Evolutionary conservation across 2,113 vertebrate species (phyloP).

Genomic region (Pseudolaguvia tuberculata): DNA sequence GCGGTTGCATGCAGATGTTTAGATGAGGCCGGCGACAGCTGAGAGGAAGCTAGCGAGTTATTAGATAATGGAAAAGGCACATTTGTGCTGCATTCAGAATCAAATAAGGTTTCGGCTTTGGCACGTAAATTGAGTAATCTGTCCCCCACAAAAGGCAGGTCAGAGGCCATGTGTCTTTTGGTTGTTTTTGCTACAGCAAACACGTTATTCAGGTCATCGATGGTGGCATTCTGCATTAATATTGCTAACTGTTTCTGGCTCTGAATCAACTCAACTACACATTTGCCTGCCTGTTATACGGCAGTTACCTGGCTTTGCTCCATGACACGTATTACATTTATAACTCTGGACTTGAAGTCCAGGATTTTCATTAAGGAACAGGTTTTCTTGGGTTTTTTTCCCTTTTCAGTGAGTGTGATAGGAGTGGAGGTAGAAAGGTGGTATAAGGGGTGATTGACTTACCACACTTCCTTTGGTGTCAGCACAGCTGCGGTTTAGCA

Average conservation of each 20-base stretch:
- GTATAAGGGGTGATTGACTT: constrained; percentile 24
- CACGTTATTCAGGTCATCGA: background rate
- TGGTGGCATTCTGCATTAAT: background rate
- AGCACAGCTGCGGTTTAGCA: constrained; percentile 41
- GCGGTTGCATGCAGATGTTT: constrained; percentile 40
- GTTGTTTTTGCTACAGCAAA: constrained; percentile 2
- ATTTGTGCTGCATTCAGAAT: constrained; percentile 33
- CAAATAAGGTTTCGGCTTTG: constrained; percentile 36
- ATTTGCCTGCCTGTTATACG: background rate
- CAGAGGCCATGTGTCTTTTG: constrained; percentile 10
- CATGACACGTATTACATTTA: background rate
- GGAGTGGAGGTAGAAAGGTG: constrained; percentile 2
- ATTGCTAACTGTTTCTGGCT: background rate
- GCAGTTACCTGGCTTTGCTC: background rate
- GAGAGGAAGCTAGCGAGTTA: constrained; percentile 39
- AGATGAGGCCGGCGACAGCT: constrained; percentile 23
- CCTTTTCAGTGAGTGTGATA: constrained; percentile 6
- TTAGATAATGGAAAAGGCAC: constrained; percentile 46
- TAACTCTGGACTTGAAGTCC: background rate
- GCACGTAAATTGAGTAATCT: constrained; percentile 29
- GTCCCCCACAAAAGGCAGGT: constrained; percentile 9
- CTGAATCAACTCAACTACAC: background rate
- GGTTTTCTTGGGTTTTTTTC: background rate
- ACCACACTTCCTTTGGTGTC: constrained; percentile 31
- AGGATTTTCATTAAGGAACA: background rate